Evolutionary conservation across 1,140 invertebrate species (phyloP).

Genomic region (Heterodera schachtii): DNA sequence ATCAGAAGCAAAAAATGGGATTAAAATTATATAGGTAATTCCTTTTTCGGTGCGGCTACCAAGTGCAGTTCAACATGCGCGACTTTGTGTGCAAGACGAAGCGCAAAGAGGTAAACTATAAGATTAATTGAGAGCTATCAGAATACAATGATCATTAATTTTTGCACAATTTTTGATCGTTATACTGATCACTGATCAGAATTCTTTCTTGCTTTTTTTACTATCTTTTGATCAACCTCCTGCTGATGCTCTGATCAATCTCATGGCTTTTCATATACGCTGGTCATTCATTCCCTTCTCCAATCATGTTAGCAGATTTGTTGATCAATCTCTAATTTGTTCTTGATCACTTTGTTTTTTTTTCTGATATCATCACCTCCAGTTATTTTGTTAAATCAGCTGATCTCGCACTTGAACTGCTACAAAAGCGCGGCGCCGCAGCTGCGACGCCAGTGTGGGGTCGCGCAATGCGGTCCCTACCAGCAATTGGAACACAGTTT

Average conservation of each 20-base stretch:
- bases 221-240: neutral
- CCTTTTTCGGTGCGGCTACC: constrained; percentile 39
- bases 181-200: too few species aligned
- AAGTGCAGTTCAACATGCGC: constrained; percentile 64
- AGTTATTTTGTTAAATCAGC: constrained; percentile 35
- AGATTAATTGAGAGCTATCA: too few species aligned
- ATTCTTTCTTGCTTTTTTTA: neutral
- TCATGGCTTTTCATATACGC: neutral
- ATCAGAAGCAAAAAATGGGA: too few species aligned
- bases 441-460: constrained; percentile 59
- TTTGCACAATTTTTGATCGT: too few species aligned
- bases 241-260: neutral
- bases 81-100: constrained; percentile 60
- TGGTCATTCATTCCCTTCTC: constrained; percentile 5
- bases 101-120: constrained; percentile 37
- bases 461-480: constrained; percentile 53
- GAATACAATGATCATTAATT: too few species aligned
- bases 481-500: constrained; percentile 49
- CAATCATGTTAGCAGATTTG: too few species aligned
- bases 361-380: too few species aligned
- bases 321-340: too few species aligned
- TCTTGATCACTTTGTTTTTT: too few species aligned
- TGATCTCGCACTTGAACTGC: constrained; percentile 56
- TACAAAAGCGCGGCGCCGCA: constrained; percentile 50
- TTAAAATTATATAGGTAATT: neutral